Conservation (phyloP, 2,888 invertebrate genomes). For the Habroteleia sp. region DNA sequence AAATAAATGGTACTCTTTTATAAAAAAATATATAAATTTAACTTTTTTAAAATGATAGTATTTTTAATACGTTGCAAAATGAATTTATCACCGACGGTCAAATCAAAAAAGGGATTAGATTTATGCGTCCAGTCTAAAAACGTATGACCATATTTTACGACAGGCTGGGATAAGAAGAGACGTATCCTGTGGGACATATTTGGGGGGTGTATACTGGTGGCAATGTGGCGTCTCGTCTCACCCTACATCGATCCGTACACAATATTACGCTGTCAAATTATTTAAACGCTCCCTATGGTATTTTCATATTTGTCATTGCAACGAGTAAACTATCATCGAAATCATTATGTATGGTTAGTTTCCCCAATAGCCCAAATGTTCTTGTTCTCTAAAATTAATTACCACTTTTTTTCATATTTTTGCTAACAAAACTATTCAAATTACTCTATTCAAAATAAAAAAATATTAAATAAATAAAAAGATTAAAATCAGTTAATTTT, state of each 20-base stretch:
- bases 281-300: slow-evolving; percentile 51
- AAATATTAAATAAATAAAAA: no score
- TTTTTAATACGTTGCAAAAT: no score
- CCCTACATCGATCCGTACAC: slow-evolving; percentile 36
- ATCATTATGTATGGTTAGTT: slow-evolving; percentile 28
- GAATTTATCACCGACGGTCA: slow-evolving; percentile 6
- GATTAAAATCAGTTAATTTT: no score
- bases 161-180: slow-evolving; percentile 29
- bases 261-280: slow-evolving; percentile 42
- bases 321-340: slow-evolving; percentile 41
- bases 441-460: no score
- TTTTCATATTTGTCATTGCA: slow-evolving; percentile 51
- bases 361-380: not conserved
- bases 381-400: slow-evolving; percentile 3
- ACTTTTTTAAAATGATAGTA: no score
- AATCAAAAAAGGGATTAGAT: slow-evolving; percentile 26
- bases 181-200: slow-evolving; percentile 40
- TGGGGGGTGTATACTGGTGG: slow-evolving; percentile 38
- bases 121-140: slow-evolving; percentile 31
- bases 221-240: slow-evolving; percentile 38
- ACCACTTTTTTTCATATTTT: not conserved
- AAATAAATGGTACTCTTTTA: no score
- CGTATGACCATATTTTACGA: slow-evolving; percentile 47
- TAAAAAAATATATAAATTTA: no score
- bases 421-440: not conserved